These are phyloP conservation scores for Tetheella fluctuosa DNA, from an alignment of 2,888 invertebrate genomes.

Conservation along the genomic window DNA sequence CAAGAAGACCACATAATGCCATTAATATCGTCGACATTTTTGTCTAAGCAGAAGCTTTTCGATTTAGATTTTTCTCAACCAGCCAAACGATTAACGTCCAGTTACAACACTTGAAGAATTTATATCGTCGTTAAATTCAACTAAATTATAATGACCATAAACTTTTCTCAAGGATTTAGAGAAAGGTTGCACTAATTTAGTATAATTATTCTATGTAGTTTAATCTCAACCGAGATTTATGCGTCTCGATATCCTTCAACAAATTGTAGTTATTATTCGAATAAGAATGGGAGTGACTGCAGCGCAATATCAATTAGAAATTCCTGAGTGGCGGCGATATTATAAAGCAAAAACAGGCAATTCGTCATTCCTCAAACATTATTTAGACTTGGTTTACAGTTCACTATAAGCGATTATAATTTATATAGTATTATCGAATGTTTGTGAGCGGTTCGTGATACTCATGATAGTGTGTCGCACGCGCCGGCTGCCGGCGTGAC, in stretches of 20 bases:
- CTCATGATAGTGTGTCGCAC: slow-evolving; percentile 71
- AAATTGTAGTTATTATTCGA: slow-evolving; percentile 48
- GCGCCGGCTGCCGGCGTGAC: slow-evolving; percentile 72
- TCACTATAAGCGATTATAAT: background rate
- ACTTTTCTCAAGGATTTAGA: slow-evolving; percentile 41
- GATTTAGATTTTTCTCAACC: slow-evolving; percentile 22
- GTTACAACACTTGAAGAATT: slow-evolving; percentile 48
- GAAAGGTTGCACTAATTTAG: slow-evolving; percentile 44
- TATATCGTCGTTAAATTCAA: slow-evolving; percentile 48
- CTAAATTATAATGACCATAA: slow-evolving; percentile 47
- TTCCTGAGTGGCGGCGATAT: slow-evolving; percentile 49
- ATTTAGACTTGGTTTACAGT: slow-evolving; percentile 49
- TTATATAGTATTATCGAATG: slow-evolving; percentile 54
- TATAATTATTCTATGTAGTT: slow-evolving; percentile 43
- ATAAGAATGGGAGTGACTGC: slow-evolving; percentile 58
- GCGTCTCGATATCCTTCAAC: slow-evolving; percentile 49
- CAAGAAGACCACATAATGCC: slow-evolving; percentile 43
- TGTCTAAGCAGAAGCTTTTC: slow-evolving; percentile 14
- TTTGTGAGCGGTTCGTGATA: slow-evolving; percentile 65
- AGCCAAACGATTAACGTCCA: slow-evolving; percentile 39
- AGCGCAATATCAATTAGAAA: slow-evolving; percentile 66
- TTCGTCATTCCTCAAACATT: slow-evolving; percentile 62
- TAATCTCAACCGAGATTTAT: slow-evolving; percentile 41
- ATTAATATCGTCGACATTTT: slow-evolving; percentile 34
- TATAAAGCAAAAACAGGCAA: slow-evolving; percentile 44